Evolutionary conservation across 2,113 vertebrate species (phyloP).

Genomic region (Brevimyrus niger): DNA sequence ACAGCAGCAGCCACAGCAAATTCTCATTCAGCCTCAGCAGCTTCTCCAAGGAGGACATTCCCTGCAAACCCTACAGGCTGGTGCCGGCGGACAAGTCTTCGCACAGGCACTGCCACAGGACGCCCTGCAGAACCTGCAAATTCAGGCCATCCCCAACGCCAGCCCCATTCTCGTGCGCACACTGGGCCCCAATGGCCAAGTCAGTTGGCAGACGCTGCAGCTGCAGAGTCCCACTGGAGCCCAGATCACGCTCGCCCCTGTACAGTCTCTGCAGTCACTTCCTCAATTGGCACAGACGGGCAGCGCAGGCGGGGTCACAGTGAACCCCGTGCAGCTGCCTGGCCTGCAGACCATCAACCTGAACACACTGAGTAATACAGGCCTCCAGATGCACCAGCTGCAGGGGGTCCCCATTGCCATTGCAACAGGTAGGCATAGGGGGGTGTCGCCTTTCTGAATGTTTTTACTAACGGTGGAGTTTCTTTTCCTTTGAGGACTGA

Average conservation of each 20-base stretch:
- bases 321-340: constrained; percentile 83
- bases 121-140: constrained; percentile 87
- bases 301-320: constrained; percentile 54
- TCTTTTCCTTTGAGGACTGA: not conserved
- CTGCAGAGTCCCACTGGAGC: constrained; percentile 83
- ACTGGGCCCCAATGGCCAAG: constrained; percentile 85
- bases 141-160: constrained; percentile 79
- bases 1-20: constrained; percentile 44
- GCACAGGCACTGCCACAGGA: constrained; percentile 86
- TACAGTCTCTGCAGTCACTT: constrained; percentile 65
- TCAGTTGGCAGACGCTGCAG: constrained; percentile 96
- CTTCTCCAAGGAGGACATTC: constrained; percentile 74
- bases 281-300: constrained; percentile 71
- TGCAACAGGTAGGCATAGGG: constrained; percentile 64
- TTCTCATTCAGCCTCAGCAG: constrained; percentile 71
- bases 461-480: too few species aligned
- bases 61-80: constrained; percentile 75
- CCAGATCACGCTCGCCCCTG: constrained; percentile 86
- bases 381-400: constrained; percentile 90
- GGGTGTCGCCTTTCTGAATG: not conserved
- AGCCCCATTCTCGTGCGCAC: constrained; percentile 88
- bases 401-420: constrained; percentile 82
- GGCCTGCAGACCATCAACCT: constrained; percentile 96
- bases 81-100: constrained; percentile 75
- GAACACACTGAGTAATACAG: constrained; percentile 76